phyloP scores from a whole-genome alignment of 2,113 vertebrate genomes.

The Cardinalis cardinalis region DNA sequence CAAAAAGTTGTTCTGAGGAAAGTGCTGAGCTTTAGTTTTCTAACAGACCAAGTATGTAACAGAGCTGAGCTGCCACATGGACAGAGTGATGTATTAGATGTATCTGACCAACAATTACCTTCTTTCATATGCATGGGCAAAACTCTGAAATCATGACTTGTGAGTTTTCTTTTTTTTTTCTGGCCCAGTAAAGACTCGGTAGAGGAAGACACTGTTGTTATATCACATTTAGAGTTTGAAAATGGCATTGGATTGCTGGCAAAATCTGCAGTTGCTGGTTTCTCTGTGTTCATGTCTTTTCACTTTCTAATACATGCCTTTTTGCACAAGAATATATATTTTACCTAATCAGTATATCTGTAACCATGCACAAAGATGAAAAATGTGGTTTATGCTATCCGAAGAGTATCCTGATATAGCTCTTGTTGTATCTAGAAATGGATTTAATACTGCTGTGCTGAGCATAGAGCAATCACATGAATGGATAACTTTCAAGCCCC shows the following conservation, averaged over 20 bases:
- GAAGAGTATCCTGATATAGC: not conserved
- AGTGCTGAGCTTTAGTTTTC: not conserved
- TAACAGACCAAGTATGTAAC: not conserved
- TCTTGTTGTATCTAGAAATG: not conserved
- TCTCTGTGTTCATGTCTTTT: not conserved
- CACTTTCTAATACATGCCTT: not conserved
- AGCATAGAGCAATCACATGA: not conserved
- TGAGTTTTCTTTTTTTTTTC: not conserved
- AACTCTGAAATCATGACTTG: not conserved
- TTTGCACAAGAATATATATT: not conserved
- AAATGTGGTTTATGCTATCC: not conserved
- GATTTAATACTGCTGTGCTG: not conserved
- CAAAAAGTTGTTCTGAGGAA: not conserved
- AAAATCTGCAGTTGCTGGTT: not conserved
- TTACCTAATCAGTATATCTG: conserved; percentile 10
- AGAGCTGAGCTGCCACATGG: not conserved
- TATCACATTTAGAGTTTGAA: not conserved
- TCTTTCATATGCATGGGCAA: rapidly evolving
- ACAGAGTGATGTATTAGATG: not conserved
- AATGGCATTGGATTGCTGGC: not conserved
- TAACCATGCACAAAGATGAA: not conserved
- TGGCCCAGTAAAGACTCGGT: not conserved
- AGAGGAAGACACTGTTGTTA: not conserved
- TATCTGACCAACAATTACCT: not conserved
- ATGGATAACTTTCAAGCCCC: not conserved